Evolutionary conservation across 2,113 vertebrate species (phyloP).

Genomic region (Cettia cetti): DNA sequence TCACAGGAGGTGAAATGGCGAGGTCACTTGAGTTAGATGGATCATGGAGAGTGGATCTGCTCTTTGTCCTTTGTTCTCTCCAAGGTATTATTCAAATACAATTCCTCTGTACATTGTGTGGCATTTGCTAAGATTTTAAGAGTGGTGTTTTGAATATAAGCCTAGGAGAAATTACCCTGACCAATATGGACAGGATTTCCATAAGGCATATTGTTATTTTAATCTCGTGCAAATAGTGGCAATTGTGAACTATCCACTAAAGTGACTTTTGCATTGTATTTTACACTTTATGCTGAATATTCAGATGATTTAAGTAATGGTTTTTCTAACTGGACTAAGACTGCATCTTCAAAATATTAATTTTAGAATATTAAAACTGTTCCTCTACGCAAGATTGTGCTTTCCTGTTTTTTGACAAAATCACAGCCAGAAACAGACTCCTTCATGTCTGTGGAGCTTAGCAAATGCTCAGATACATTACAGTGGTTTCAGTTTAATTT

Average conservation of each 20-base stretch:
- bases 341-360: neutral
- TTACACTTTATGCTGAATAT: neutral
- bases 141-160: neutral
- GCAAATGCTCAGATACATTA: neutral
- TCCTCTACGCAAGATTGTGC: neutral
- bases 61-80: neutral
- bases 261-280: neutral
- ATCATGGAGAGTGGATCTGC: neutral
- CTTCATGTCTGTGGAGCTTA: neutral
- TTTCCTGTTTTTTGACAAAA: neutral
- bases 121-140: neutral
- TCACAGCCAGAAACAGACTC: neutral
- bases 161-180: neutral
- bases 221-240: neutral
- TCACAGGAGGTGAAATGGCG: neutral
- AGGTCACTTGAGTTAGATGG: neutral
- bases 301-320: neutral
- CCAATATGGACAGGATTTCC: neutral
- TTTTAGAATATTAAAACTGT: neutral
- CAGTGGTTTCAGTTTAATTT: neutral
- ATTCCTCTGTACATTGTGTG: neutral
- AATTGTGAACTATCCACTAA: neutral
- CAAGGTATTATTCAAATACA: constrained; percentile 12
- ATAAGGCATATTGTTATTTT: neutral
- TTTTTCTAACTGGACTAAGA: neutral